Evolutionary conservation across 2,113 vertebrate species (phyloP).

Genomic region (Microcebus jonahi): DNA sequence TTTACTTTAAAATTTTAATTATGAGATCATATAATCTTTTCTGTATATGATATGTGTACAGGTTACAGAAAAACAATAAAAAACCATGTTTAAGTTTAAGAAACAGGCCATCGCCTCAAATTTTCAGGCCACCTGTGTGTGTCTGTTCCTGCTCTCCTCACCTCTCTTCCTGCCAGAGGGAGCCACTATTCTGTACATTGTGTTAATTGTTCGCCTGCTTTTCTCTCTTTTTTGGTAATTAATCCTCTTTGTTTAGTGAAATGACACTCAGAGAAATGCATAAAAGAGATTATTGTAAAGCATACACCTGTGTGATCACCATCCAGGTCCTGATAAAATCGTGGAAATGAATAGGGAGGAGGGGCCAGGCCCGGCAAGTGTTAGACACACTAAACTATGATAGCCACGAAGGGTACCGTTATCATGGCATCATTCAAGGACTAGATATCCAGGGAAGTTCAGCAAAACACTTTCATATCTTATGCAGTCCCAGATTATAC

Average conservation of each 20-base stretch:
- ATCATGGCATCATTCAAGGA: rapidly evolving
- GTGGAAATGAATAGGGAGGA: not conserved
- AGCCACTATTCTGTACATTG: not conserved
- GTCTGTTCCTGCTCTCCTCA: not conserved
- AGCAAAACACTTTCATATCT: too few species aligned
- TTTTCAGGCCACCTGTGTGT: not conserved
- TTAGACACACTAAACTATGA: not conserved
- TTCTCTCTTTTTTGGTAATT: not conserved
- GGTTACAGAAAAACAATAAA: not conserved
- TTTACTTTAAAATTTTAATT: slow-evolving; percentile 6
- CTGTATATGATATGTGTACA: not conserved
- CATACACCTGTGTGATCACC: not conserved
- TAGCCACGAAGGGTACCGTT: not conserved
- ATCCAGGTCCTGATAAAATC: not conserved
- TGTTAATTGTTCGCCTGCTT: not conserved
- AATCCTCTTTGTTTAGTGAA: not conserved
- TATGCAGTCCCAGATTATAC: not conserved
- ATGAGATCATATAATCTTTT: not conserved
- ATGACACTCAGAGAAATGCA: not conserved
- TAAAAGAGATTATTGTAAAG: not conserved
- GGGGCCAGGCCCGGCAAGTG: not conserved
- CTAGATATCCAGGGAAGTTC: not conserved
- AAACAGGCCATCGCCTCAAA: not conserved
- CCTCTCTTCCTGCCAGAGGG: not conserved
- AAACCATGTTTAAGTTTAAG: not conserved